Conservation (phyloP, 1,140 invertebrate genomes). For the Brachionus koreanus region DNA sequence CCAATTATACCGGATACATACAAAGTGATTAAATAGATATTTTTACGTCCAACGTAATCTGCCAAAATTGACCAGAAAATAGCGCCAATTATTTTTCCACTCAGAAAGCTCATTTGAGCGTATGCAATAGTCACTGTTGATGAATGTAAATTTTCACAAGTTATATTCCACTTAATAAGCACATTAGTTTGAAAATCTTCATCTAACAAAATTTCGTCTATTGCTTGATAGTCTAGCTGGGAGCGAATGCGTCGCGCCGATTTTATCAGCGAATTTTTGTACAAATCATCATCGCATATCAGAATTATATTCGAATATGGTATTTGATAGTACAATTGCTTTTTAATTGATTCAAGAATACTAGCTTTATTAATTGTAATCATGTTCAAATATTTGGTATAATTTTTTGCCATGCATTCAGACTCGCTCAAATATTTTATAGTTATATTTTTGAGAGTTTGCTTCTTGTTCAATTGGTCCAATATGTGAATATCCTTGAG, state of each 20-base stretch:
- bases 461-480: neutral
- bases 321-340: conserved; percentile 14
- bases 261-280: conserved; percentile 26
- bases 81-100: conserved; percentile 39
- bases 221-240: neutral
- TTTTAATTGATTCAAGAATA: neutral
- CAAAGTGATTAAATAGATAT: conserved; percentile 22
- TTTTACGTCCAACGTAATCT: conserved; percentile 24
- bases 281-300: conserved; percentile 14
- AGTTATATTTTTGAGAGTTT: conserved; percentile 21
- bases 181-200: conserved; percentile 40
- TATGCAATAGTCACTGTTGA: conserved; percentile 25
- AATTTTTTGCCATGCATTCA: conserved; percentile 19
- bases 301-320: conserved; percentile 11
- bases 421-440: conserved; percentile 17
- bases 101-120: conserved; percentile 43
- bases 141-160: conserved; percentile 5
- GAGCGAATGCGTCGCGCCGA: neutral
- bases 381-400: conserved; percentile 29
- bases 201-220: neutral
- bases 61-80: conserved; percentile 38
- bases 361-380: neutral
- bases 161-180: conserved; percentile 24
- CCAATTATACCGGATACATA: conserved; percentile 15
- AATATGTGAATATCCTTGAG: neutral